These are phyloP conservation scores for Zoanthus sociatus DNA, from an alignment of 92 coral and sea anemone genomes.

Conservation along the genomic window DNA sequence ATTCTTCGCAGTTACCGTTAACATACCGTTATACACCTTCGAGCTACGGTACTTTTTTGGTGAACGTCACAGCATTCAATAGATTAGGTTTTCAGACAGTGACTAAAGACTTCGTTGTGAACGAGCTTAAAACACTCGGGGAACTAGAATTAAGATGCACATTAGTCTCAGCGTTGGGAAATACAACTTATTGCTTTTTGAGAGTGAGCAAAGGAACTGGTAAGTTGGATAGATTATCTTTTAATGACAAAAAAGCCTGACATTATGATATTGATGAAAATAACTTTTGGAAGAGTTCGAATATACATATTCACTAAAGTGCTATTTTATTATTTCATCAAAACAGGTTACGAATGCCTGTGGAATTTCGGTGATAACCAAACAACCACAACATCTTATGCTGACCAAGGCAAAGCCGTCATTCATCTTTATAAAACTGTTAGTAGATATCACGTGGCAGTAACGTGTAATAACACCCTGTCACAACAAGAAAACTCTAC, in stretches of 20 bases:
- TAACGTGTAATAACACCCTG: conserved; percentile 14
- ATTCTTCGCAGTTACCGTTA: neutral
- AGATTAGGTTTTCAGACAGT: conserved; percentile 12
- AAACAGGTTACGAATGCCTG: conserved; percentile 37
- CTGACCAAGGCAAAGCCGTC: neutral
- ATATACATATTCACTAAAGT: too few species aligned
- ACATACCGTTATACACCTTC: conserved; percentile 6
- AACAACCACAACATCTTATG: conserved; percentile 7
- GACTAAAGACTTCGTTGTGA: neutral
- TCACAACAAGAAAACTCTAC: neutral
- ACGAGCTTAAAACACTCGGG: neutral
- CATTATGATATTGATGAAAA: too few species aligned
- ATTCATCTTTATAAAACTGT: neutral
- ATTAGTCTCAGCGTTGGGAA: neutral
- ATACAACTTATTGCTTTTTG: conserved; percentile 1
- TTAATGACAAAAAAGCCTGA: too few species aligned
- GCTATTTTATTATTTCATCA: neutral
- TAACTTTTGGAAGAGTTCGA: too few species aligned
- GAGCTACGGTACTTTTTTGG: neutral
- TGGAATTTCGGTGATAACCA: conserved; percentile 2
- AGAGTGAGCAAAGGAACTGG: conserved; percentile 21
- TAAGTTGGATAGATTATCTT: neutral
- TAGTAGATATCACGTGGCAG: neutral
- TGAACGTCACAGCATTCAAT: conserved; percentile 24
- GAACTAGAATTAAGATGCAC: neutral